These are phyloP conservation scores for Sebastes kiyomatsui DNA, from an alignment of 2,797 vertebrate species.

Conservation along the genomic window DNA sequence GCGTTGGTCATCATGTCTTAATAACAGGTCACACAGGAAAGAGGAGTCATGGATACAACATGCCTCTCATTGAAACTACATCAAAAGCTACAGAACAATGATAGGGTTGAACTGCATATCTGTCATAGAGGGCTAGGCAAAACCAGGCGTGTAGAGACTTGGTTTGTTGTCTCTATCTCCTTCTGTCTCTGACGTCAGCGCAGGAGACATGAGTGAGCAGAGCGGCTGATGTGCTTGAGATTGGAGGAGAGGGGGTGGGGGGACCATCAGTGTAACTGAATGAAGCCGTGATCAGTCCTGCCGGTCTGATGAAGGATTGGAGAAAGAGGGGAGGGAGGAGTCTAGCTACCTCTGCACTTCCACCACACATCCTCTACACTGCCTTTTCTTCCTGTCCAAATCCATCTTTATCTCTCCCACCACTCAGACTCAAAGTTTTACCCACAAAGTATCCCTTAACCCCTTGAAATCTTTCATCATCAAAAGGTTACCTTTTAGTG, in stretches of 20 bases:
- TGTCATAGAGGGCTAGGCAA: constrained; percentile 47
- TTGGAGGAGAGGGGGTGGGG: background rate
- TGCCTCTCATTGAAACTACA: constrained; percentile 42
- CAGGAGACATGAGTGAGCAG: constrained; percentile 24
- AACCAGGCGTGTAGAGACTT: constrained; percentile 58
- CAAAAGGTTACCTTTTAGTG: background rate
- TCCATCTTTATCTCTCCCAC: background rate
- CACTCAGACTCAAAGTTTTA: background rate
- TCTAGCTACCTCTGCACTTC: background rate
- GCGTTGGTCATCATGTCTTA: background rate
- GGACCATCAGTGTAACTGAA: background rate
- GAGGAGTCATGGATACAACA: constrained; percentile 3
- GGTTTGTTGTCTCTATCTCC: constrained; percentile 27
- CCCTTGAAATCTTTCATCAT: background rate
- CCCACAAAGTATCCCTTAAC: background rate
- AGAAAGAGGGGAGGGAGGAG: background rate
- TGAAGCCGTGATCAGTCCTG: background rate
- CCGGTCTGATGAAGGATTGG: background rate
- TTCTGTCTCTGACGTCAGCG: constrained; percentile 51
- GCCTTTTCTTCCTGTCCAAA: background rate
- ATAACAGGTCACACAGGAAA: constrained; percentile 4
- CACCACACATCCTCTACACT: background rate
- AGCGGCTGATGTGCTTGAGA: constrained; percentile 33
- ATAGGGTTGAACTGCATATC: constrained; percentile 40
- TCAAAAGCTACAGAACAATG: constrained; percentile 52